Percentiles rank a stretch among this genome's conserved stretches.
Conservation (phyloP, 2,797 vertebrate genomes). For the Periophthalmus magnuspinnatus region DNA sequence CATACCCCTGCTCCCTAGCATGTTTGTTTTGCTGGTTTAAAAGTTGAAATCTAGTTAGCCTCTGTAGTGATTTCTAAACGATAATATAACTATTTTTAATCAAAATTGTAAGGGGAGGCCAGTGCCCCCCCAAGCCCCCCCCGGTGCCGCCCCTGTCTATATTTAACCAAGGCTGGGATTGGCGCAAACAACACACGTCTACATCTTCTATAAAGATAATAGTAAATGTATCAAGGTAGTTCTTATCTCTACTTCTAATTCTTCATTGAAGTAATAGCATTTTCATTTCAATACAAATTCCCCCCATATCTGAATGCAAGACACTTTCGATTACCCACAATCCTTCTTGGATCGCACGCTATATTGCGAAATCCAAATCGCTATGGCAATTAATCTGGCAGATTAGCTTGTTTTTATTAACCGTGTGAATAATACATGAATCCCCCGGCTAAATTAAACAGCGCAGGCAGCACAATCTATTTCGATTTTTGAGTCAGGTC, state of each 20-base stretch:
- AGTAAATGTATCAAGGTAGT: not conserved
- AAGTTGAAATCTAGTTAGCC: no score
- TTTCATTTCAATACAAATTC: not conserved
- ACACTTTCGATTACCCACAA: conserved; percentile 46
- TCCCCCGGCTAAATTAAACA: conserved; percentile 44
- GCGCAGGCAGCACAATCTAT: conserved; percentile 39
- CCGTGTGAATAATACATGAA: conserved; percentile 55
- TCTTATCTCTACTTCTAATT: not conserved
- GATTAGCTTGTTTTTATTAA: conserved; percentile 64
- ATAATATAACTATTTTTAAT: no score
- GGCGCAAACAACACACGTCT: not conserved
- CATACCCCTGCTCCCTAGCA: no score
- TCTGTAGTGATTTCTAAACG: no score
- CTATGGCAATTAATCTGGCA: conserved; percentile 54
- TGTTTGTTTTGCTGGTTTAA: no score
- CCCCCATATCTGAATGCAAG: conserved; percentile 10
- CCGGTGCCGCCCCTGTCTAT: no score
- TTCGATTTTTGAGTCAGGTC: conserved; percentile 24
- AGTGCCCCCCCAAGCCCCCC: no score
- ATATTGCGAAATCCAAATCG: conserved; percentile 49
- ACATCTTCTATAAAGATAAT: not conserved
- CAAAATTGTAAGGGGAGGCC: no score
- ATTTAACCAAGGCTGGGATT: not conserved
- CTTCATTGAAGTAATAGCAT: not conserved
- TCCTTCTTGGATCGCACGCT: conserved; percentile 25